phyloP scores from a whole-genome alignment of 2,797 vertebrate genomes.

The Acanthurus leucopareius region DNA sequence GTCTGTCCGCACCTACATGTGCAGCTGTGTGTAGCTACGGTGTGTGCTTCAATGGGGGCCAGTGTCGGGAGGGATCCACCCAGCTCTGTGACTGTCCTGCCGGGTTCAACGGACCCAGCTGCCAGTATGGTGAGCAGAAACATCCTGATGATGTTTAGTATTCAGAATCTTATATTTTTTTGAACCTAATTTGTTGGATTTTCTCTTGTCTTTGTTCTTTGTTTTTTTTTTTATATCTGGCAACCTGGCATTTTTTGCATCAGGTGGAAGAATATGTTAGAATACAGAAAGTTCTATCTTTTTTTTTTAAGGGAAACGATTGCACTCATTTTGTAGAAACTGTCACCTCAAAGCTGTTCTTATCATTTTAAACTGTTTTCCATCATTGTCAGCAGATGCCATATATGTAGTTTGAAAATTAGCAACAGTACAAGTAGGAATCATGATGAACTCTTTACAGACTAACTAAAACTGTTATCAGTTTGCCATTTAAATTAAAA shows the following conservation, averaged over 20 bases:
- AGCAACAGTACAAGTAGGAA: slow-evolving; percentile 10
- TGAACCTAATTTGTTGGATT: neutral
- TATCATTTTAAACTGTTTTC: slow-evolving; percentile 1
- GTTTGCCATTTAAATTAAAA: slow-evolving; percentile 38
- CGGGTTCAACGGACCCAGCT: slow-evolving; percentile 91
- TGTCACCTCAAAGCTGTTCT: neutral
- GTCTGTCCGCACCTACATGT: slow-evolving; percentile 43
- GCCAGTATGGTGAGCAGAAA: slow-evolving; percentile 89
- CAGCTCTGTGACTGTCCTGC: slow-evolving; percentile 88
- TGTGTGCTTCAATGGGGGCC: slow-evolving; percentile 89
- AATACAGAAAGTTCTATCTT: neutral
- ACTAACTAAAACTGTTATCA: slow-evolving; percentile 35
- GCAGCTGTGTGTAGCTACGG: slow-evolving; percentile 85
- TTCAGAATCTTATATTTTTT: neutral
- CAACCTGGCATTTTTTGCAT: neutral
- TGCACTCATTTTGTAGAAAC: neutral
- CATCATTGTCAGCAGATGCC: neutral
- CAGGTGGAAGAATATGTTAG: neutral
- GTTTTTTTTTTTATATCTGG: neutral
- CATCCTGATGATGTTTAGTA: neutral
- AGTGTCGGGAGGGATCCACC: slow-evolving; percentile 82
- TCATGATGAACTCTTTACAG: slow-evolving; percentile 13
- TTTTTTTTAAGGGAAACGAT: neutral
- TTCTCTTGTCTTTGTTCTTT: neutral
- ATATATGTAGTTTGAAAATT: neutral